Evolutionary conservation across 2,797 vertebrate genomes (phyloP).

Genomic region (Sphenodon punctatus): DNA sequence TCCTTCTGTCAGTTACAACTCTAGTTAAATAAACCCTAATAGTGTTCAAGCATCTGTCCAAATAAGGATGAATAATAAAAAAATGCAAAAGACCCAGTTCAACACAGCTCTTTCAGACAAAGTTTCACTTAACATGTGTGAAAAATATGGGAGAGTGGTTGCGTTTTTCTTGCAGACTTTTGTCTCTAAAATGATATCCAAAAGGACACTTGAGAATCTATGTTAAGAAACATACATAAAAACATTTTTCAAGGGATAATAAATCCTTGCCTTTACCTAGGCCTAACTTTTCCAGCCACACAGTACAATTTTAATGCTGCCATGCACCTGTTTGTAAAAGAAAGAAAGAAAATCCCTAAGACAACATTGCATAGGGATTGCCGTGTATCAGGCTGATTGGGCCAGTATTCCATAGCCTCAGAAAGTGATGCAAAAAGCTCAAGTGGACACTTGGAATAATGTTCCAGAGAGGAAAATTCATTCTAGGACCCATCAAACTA

Average conservation of each 20-base stretch:
- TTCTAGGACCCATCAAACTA: neutral
- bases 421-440: neutral
- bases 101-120: neutral
- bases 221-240: too few relatives aligned
- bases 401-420: neutral
- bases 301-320: neutral
- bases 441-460: neutral
- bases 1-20: neutral
- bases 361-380: neutral
- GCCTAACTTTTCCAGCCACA: neutral
- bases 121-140: neutral
- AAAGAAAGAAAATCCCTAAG: neutral
- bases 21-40: constrained; percentile 3
- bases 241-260: too few relatives aligned
- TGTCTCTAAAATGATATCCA: neutral
- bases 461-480: neutral
- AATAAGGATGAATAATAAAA: neutral
- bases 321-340: neutral
- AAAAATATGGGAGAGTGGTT: neutral
- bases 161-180: neutral
- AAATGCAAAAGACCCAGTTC: neutral
- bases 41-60: neutral
- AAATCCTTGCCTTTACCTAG: too few relatives aligned
- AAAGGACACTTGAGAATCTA: neutral
- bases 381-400: too few relatives aligned